These are phyloP conservation scores for Diadumene lineata DNA, from an alignment of 92 coral and sea anemone species.

Conservation along the genomic window DNA sequence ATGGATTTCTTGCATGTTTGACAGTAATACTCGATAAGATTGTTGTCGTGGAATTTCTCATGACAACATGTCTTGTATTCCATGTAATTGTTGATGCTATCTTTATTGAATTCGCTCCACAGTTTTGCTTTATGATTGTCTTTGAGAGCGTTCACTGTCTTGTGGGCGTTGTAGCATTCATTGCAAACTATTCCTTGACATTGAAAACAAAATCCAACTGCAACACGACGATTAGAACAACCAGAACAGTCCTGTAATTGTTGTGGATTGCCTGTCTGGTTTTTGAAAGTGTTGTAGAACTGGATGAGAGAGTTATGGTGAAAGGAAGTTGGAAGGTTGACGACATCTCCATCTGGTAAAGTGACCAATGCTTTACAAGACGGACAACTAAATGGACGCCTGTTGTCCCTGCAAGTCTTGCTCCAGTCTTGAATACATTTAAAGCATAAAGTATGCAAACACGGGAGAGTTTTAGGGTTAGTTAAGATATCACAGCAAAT, in stretches of 20 bases:
- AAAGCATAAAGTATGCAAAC: constrained; percentile 11
- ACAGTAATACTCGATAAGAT: not conserved
- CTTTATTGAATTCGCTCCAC: constrained; percentile 9
- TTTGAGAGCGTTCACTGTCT: not conserved
- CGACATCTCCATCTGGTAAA: constrained; percentile 1
- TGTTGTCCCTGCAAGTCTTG: not conserved
- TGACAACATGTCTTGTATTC: not conserved
- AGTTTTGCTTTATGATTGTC: not conserved
- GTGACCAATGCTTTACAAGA: not conserved
- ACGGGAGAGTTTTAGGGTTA: not conserved
- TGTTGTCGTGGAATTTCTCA: constrained; percentile 17
- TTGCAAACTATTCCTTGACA: constrained; percentile 9
- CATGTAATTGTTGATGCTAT: not conserved
- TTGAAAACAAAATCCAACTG: constrained; percentile 13
- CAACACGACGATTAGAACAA: not conserved
- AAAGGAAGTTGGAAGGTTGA: constrained; percentile 14
- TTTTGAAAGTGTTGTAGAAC: not conserved
- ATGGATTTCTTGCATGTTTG: not conserved
- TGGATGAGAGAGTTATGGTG: constrained; percentile 4
- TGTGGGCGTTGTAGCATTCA: constrained; percentile 7
- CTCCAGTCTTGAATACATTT: not conserved
- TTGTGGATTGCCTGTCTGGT: not conserved
- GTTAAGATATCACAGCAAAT: not conserved
- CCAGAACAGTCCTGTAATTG: not conserved
- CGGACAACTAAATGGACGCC: not conserved